phyloP scores from a whole-genome alignment of 1,140 invertebrate genomes.

The Drosophila prosaltans region DNA sequence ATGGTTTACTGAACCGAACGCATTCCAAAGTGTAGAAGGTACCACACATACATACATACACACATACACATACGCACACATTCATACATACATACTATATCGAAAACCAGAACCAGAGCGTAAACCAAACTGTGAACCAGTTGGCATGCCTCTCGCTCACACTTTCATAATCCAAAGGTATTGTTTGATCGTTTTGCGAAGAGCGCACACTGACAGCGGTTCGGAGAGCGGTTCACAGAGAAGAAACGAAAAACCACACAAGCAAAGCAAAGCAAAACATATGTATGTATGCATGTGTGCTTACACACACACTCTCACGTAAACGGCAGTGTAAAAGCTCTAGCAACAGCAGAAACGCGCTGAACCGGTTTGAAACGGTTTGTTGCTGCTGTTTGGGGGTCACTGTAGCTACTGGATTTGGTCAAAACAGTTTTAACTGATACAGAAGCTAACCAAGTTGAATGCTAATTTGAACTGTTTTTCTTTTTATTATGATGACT shows the following conservation, averaged over 20 bases:
- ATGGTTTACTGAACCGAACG: conserved; percentile 41
- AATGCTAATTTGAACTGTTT: no score
- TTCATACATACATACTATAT: background rate
- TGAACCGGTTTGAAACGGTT: conserved; percentile 58
- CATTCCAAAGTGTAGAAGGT: background rate
- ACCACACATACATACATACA: background rate
- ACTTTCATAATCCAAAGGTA: conserved; percentile 17
- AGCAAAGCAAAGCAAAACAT: background rate
- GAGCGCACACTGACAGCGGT: conserved; percentile 40
- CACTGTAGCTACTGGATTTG: conserved; percentile 12
- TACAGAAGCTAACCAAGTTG: background rate
- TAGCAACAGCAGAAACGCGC: conserved; percentile 6
- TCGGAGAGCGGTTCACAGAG: conserved; percentile 51
- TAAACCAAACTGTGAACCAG: conserved; percentile 57
- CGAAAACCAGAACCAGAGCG: conserved; percentile 37
- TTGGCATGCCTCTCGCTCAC: conserved; percentile 37
- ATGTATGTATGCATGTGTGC: background rate
- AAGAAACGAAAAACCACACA: conserved; percentile 16
- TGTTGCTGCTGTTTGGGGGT: conserved; percentile 29
- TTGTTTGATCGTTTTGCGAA: no score
- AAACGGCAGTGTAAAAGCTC: background rate
- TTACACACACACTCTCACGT: conserved; percentile 3
- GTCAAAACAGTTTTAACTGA: background rate
- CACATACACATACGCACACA: background rate
- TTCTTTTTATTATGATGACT: no score